phyloP scores from a whole-genome alignment of 1,140 invertebrate species.

The Trachymyrmex septentrionalis region DNA sequence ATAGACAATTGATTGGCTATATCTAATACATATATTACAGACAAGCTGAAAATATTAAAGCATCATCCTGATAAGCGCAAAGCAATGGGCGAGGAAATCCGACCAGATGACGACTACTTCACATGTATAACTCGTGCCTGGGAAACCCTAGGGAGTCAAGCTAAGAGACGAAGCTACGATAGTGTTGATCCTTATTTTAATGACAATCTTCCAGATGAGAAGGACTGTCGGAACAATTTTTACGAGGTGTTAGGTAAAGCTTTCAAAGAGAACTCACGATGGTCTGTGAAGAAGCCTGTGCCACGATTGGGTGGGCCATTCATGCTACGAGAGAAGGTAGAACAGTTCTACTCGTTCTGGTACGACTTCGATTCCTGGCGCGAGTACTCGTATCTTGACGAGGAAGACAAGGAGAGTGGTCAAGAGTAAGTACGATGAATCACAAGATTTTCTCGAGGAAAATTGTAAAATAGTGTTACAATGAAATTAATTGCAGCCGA shows the following conservation, averaged over 20 bases:
- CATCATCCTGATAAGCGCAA: constrained; percentile 99
- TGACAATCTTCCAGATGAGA: constrained; percentile 93
- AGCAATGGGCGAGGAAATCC: constrained; percentile 94
- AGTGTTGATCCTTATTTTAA: constrained; percentile 98
- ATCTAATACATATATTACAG: constrained; percentile 83
- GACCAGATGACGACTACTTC: constrained; percentile 97
- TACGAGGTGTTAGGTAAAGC: constrained; percentile 92
- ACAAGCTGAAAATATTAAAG: constrained; percentile 95
- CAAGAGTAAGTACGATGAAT: constrained; percentile 88
- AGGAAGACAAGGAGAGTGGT: constrained; percentile 99
- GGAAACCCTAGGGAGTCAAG: constrained; percentile 94
- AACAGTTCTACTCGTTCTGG: constrained; percentile 96
- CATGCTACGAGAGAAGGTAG: constrained; percentile 91
- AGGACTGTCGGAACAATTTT: constrained; percentile 94
- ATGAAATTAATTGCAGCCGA: constrained; percentile 86
- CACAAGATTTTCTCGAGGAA: not conserved
- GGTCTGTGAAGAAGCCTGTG: constrained; percentile 96
- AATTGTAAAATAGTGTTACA: constrained; percentile 10
- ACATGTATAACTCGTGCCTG: constrained; percentile 99
- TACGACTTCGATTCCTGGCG: constrained; percentile 99
- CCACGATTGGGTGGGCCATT: constrained; percentile 94
- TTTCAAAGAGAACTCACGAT: constrained; percentile 95
- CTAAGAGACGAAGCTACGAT: constrained; percentile 96
- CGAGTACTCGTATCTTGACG: constrained; percentile 99
- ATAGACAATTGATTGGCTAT: not conserved